Evolutionary conservation across 2,113 vertebrate genomes (phyloP).

Genomic region (Melanerpes aurifrons): DNA sequence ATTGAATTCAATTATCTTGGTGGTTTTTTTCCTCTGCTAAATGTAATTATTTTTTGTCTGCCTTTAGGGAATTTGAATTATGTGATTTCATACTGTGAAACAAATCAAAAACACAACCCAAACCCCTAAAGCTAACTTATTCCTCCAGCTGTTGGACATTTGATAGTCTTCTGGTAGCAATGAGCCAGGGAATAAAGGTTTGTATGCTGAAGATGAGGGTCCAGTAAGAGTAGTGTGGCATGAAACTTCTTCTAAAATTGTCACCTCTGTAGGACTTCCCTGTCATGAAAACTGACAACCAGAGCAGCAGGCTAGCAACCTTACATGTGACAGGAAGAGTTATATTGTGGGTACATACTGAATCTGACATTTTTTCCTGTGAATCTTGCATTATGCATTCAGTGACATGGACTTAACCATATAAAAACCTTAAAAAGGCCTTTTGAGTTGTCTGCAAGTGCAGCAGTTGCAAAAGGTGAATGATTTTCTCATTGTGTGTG

Average conservation of each 20-base stretch:
- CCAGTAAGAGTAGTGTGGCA: neutral
- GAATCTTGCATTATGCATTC: neutral
- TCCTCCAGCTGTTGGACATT: neutral
- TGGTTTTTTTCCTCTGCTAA: neutral
- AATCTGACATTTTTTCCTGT: too few species aligned
- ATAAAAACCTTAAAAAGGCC: neutral
- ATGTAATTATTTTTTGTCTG: slow-evolving; percentile 15
- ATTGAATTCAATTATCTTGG: neutral
- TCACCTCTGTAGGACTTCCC: neutral
- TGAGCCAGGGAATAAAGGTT: neutral
- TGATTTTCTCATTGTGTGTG: neutral
- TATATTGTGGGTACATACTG: too few species aligned
- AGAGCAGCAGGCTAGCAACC: neutral
- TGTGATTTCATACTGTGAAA: neutral
- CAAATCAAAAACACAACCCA: neutral
- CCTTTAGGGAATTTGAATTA: neutral
- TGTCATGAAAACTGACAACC: fast-evolving
- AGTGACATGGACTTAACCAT: neutral
- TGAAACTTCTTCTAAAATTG: neutral
- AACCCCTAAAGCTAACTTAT: neutral
- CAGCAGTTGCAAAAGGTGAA: neutral
- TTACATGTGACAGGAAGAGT: fast-evolving
- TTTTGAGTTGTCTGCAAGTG: neutral
- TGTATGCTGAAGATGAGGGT: neutral
- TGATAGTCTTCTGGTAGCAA: neutral